Evolutionary conservation across 2,888 invertebrate species (phyloP).

Genomic region (Strigamia crassipes): DNA sequence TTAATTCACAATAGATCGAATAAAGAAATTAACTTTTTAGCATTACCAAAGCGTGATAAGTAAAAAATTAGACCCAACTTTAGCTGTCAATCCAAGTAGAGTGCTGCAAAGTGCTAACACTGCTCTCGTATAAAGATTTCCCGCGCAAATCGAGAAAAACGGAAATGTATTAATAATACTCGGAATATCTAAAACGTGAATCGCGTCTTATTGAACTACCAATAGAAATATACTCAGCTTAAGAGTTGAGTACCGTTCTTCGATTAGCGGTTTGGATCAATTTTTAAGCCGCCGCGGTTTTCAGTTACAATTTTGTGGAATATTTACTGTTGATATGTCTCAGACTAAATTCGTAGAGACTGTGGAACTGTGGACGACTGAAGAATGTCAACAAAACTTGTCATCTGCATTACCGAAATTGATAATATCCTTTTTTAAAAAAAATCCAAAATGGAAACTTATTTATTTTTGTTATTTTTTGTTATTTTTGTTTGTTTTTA

Average conservation of each 20-base stretch:
- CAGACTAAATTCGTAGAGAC: conserved; percentile 2
- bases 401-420: neutral
- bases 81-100: neutral
- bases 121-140: neutral
- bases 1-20: no score
- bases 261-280: neutral
- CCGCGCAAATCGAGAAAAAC: neutral
- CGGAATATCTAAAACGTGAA: neutral
- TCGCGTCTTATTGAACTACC: neutral
- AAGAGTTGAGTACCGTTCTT: neutral
- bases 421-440: conserved; percentile 25
- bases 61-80: neutral
- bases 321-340: conserved; percentile 49
- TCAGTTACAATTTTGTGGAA: neutral
- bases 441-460: neutral
- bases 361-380: neutral
- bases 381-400: conserved; percentile 13
- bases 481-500: neutral
- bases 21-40: neutral
- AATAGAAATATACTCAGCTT: neutral
- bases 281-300: neutral
- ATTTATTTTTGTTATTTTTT: no score
- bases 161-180: neutral
- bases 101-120: neutral
- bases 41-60: neutral